Evolutionary conservation across 2,797 vertebrate genomes (phyloP).

Genomic region (Philypnodon macrostomus): DNA sequence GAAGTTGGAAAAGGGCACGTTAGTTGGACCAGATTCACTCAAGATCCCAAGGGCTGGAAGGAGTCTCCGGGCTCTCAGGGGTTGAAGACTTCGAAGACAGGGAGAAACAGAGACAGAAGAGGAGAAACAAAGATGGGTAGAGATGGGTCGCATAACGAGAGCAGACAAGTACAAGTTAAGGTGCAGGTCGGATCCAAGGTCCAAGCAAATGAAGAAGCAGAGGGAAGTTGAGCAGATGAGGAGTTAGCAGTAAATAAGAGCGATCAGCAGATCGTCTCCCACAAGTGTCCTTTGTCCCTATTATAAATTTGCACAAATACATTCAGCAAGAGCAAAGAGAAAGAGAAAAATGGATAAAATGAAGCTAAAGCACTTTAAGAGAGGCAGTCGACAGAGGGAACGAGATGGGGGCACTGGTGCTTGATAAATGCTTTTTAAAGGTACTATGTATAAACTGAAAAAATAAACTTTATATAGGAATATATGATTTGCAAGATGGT

Average conservation of each 20-base stretch:
- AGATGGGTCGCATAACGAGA: slow-evolving; percentile 66
- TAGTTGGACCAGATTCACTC: slow-evolving; percentile 76
- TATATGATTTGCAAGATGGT: slow-evolving; percentile 27
- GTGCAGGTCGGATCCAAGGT: slow-evolving; percentile 61
- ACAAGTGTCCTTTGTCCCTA: slow-evolving; percentile 58
- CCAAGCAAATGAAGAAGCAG: slow-evolving; percentile 72
- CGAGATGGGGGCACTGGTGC: slow-evolving; percentile 60
- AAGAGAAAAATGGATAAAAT: slow-evolving; percentile 57
- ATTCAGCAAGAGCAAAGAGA: slow-evolving; percentile 65
- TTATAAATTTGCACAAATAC: slow-evolving; percentile 73
- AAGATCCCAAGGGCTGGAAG: slow-evolving; percentile 80
- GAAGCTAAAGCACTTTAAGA: slow-evolving; percentile 66
- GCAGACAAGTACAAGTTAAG: slow-evolving; percentile 59
- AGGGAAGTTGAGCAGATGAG: slow-evolving; percentile 64
- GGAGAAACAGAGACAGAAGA: slow-evolving; percentile 78
- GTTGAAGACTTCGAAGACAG: slow-evolving; percentile 79
- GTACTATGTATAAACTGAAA: slow-evolving; percentile 24
- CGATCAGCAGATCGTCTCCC: slow-evolving; percentile 52
- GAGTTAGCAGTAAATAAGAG: slow-evolving; percentile 55
- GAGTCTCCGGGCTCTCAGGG: slow-evolving; percentile 80
- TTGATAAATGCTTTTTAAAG: slow-evolving; percentile 35
- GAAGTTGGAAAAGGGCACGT: slow-evolving; percentile 54
- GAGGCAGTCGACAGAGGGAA: slow-evolving; percentile 67
- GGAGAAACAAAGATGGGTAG: slow-evolving; percentile 79
- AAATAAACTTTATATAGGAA: slow-evolving; percentile 32